Conservation (phyloP, 2,888 invertebrate genomes). For the Agriotes lineatus region DNA sequence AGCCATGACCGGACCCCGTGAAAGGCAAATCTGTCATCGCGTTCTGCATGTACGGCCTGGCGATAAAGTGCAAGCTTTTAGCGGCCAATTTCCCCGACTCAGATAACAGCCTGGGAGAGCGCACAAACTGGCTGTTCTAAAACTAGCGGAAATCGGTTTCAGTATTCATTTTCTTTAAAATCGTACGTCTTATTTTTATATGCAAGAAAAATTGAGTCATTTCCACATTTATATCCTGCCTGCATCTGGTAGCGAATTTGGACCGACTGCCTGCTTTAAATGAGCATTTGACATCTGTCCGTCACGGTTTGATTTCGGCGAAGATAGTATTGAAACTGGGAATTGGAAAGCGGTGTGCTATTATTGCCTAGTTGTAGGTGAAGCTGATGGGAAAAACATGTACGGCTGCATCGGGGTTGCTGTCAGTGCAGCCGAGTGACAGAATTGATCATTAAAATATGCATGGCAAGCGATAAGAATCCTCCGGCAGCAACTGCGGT, state of each 20-base stretch:
- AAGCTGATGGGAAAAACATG: conserved; percentile 34
- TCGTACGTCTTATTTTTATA: too few species aligned
- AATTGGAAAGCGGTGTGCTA: conserved; percentile 16
- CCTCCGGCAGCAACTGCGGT: not conserved
- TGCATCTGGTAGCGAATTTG: not conserved
- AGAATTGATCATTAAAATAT: conserved; percentile 31
- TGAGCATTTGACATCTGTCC: conserved; percentile 19
- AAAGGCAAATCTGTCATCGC: not conserved
- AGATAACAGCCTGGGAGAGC: not conserved
- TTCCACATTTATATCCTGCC: not conserved
- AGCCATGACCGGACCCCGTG: too few species aligned
- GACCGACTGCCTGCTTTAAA: not conserved
- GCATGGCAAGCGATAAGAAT: conserved; percentile 12
- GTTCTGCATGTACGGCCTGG: conserved; percentile 6
- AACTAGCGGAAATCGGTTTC: too few species aligned
- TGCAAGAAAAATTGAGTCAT: too few species aligned
- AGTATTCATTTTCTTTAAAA: too few species aligned
- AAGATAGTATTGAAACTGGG: conserved; percentile 25
- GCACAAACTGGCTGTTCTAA: too few species aligned
- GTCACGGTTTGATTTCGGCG: conserved; percentile 28
- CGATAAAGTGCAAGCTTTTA: conserved; percentile 11
- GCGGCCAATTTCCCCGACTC: conserved; percentile 4
- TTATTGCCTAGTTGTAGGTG: conserved; percentile 2
- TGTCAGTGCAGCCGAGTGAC: conserved; percentile 21
- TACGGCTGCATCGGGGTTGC: not conserved